A percentile compares a stretch with the other conserved stretches of the same genome.
Evolutionary conservation across 2,888 invertebrate genomes (phyloP).

Genomic region (Caenorhabditis parvicauda): DNA sequence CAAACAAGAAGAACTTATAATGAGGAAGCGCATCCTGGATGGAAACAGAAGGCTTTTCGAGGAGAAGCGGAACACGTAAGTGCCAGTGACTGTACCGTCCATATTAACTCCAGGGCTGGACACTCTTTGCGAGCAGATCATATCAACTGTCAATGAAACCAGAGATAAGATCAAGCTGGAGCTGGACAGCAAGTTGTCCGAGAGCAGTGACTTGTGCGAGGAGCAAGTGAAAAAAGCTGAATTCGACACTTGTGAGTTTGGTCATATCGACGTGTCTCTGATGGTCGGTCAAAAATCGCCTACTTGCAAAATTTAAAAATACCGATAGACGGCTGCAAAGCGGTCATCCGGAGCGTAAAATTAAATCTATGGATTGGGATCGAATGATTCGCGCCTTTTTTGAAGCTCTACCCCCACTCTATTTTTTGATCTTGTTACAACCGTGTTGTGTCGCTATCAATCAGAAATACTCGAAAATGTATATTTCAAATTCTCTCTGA

Average conservation of each 20-base stretch:
- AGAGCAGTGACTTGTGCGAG: conserved; percentile 36
- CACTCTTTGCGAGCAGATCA: conserved; percentile 72
- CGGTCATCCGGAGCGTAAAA: no score
- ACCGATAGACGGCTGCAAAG: no score
- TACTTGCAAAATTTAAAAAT: no score
- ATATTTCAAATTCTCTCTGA: no score
- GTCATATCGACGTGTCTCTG: no score
- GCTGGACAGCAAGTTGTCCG: conserved; percentile 65
- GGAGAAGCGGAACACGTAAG: conserved; percentile 21
- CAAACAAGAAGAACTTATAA: conserved; percentile 72
- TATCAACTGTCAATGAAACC: conserved; percentile 71
- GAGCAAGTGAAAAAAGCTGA: conserved; percentile 36
- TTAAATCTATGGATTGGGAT: no score
- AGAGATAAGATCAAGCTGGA: conserved; percentile 72
- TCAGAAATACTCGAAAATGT: no score
- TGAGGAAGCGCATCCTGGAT: conserved; percentile 72
- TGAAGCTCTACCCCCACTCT: no score
- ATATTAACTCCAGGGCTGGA: conserved; percentile 71
- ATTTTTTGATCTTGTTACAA: not conserved
- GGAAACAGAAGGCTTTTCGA: conserved; percentile 73
- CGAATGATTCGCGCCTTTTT: no score
- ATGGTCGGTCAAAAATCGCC: no score
- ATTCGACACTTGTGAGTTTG: conserved; percentile 12
- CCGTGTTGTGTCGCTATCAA: no score
- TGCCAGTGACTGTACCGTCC: not conserved